Evolutionary conservation across 2,797 vertebrate genomes (phyloP), one percentile per base, ranked within the genome.

Genomic region (Rhinichthys osculus): DNA sequence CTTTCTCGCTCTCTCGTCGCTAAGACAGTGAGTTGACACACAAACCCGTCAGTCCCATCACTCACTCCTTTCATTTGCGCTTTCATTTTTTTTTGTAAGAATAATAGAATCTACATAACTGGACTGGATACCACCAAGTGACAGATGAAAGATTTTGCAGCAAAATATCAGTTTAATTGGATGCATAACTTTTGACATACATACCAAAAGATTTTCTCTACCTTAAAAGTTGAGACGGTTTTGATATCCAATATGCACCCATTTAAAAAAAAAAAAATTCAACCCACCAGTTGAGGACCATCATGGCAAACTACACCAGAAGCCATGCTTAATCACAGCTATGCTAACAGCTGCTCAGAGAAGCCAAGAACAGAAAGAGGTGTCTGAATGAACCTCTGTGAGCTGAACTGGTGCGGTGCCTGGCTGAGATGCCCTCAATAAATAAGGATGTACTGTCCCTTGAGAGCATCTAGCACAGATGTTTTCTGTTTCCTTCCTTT

Each of bases 401-500:
- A 64, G 19, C 40, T 23, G 66, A 83, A 82, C 80, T 76, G 74
- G 44, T 33, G 57, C 84, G 16, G 19, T 42, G 74, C 62, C 82
- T 76, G 59, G 27, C 81, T 81, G 62, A 67, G 62, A 85, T 40
- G 71, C 64, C 79, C 80, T 81, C 82, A 79, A 84, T 85, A 85
- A 89, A 84, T 42, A 77, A 83, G 38, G 57, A 84, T 71, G 66
- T 17, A 33, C 50, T n/a, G 27, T 64, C 83, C 84, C 72, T 27
- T 47, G 85, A 74, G 81, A 78, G 69, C 80, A 52, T 57, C 69
- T 7, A 69, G 85, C 83, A 76, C 88, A 89, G 88, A 89, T 89
- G 88, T 89, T 89, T 79, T 82, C 72, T 59, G 81, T 83, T 86
- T 81, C 78, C 73, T 72, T 83, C 38, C 72, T 69, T 79, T 78